These are phyloP conservation scores for Sphaerophoria taeniata DNA, from an alignment of 2,888 invertebrate species.

Conservation along the genomic window DNA sequence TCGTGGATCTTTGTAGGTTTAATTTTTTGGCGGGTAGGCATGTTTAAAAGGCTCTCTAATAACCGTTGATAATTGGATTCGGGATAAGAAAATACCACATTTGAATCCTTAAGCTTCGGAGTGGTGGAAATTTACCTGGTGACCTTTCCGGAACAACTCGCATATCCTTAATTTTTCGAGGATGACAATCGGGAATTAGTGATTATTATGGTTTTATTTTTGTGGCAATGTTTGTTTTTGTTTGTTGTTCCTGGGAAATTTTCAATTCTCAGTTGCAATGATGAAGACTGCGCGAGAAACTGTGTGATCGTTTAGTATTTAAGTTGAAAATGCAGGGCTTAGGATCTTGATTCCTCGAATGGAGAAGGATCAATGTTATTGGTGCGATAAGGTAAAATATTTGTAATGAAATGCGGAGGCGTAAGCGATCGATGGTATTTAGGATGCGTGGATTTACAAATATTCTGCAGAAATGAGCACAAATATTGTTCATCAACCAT, in stretches of 20 bases:
- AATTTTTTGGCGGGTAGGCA: constrained; percentile 34
- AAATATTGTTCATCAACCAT: constrained; percentile 15
- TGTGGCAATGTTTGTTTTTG: constrained; percentile 59
- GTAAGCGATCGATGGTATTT: constrained; percentile 42
- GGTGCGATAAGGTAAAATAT: constrained; percentile 66
- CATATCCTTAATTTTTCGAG: background rate
- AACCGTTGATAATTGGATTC: constrained; percentile 70
- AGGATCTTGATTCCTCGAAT: constrained; percentile 45
- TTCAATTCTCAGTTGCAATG: too few species aligned
- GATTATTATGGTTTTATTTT: constrained; percentile 33
- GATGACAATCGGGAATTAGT: constrained; percentile 2
- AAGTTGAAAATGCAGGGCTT: background rate
- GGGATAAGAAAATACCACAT: constrained; percentile 13
- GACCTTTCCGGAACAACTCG: constrained; percentile 9
- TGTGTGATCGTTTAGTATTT: constrained; percentile 54
- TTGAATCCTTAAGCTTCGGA: background rate
- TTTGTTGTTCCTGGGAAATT: constrained; percentile 51
- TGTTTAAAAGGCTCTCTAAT: constrained; percentile 32
- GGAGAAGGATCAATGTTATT: background rate
- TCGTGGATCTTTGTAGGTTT: constrained; percentile 16
- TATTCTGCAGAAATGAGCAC: background rate
- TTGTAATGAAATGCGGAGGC: constrained; percentile 51
- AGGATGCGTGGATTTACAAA: constrained; percentile 27
- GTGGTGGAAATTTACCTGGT: background rate
- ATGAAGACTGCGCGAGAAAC: constrained; percentile 28